Percentiles rank a stretch among this genome's conserved stretches.
Evolutionary conservation across 1,140 invertebrate species (phyloP).

Genomic region (Trachymyrmex septentrionalis): DNA sequence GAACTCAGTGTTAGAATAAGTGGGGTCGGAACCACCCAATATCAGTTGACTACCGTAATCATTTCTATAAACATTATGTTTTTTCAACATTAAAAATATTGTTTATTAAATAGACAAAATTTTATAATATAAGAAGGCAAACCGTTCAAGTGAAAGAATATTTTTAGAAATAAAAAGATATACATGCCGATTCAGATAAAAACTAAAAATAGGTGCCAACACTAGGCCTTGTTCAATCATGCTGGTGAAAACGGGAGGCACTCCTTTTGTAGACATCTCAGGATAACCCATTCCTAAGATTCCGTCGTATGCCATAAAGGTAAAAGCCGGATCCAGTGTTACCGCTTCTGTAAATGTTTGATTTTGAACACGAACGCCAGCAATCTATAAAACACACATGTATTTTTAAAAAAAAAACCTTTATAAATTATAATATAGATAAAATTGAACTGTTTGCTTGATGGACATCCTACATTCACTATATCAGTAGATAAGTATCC

Average conservation of each 20-base stretch:
- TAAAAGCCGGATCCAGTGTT: no score
- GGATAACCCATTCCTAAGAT: conserved; percentile 95
- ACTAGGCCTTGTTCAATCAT: conserved; percentile 96
- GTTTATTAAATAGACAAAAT: no score
- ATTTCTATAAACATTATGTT: no score
- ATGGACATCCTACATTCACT: conserved; percentile 89
- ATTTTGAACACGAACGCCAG: conserved; percentile 89
- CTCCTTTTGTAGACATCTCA: no score
- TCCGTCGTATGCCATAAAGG: conserved; percentile 96
- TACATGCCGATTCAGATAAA: conserved; percentile 95
- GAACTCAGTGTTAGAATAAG: no score
- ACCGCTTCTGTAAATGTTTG: conserved; percentile 98
- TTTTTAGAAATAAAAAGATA: background rate
- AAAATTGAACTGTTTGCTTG: background rate
- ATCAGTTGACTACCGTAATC: no score
- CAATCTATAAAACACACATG: conserved; percentile 88
- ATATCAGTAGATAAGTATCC: conserved; percentile 97
- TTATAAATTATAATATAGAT: background rate
- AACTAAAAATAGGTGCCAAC: conserved; percentile 95
- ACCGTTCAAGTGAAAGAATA: background rate
- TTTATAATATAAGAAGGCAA: background rate
- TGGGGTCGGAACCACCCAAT: no score
- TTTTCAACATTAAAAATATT: no score
- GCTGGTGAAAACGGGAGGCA: conserved; percentile 96
- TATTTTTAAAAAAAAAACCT: background rate